phyloP scores from a whole-genome alignment of 2,888 invertebrate species.

The Idaea straminata region DNA sequence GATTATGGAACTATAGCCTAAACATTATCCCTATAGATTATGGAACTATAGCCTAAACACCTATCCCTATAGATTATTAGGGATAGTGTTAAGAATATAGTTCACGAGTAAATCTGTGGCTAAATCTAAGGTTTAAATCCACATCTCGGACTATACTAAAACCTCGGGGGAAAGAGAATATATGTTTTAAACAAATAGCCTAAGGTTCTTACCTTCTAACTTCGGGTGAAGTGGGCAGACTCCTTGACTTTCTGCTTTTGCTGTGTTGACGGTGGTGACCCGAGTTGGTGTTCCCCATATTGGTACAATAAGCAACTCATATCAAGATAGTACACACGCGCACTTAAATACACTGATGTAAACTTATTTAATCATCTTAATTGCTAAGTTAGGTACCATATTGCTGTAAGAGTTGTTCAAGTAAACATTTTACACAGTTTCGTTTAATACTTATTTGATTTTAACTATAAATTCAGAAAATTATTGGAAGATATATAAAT shows the following conservation, averaged over 20 bases:
- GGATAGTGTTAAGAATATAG: too few species aligned
- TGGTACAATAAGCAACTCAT: constrained; percentile 25
- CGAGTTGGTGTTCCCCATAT: constrained; percentile 73
- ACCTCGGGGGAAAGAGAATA: neutral
- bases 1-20: too few species aligned
- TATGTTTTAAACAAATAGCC: neutral
- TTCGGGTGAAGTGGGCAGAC: constrained; percentile 89
- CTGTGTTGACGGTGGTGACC: constrained; percentile 65
- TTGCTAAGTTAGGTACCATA: neutral
- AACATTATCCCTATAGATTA: too few species aligned
- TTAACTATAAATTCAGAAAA: neutral
- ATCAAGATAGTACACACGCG: constrained; percentile 12
- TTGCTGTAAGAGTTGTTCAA: neutral
- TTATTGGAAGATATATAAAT: neutral
- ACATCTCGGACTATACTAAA: too few species aligned
- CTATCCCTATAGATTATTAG: too few species aligned
- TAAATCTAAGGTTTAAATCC: too few species aligned
- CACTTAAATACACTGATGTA: neutral
- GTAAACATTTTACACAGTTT: neutral
- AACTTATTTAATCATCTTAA: neutral
- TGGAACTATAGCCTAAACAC: too few species aligned
- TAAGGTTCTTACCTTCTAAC: constrained; percentile 81
- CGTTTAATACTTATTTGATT: neutral
- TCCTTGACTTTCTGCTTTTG: constrained; percentile 82
- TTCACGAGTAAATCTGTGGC: too few species aligned